Conservation (phyloP, 1,140 invertebrate species). For the Drosophila takahashii region DNA sequence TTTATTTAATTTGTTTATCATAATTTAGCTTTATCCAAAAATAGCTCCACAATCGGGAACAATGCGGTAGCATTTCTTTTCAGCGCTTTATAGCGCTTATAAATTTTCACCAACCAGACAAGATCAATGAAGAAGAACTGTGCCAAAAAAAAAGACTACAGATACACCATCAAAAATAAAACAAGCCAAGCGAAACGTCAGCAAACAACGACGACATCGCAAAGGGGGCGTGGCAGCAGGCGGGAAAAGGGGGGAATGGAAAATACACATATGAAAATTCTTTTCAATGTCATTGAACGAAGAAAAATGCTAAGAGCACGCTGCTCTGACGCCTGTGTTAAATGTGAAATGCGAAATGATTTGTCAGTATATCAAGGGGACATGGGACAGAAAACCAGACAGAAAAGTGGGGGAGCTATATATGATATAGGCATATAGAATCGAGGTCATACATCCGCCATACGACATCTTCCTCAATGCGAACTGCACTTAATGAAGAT, state of each 20-base stretch:
- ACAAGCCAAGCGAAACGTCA: slow-evolving; percentile 57
- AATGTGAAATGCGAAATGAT: slow-evolving; percentile 70
- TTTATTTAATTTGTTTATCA: slow-evolving; percentile 47
- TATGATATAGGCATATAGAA: slow-evolving; percentile 5
- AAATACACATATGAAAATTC: slow-evolving; percentile 58
- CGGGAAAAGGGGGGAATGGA: background rate
- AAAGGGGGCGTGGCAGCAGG: slow-evolving; percentile 13
- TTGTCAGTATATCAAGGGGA: slow-evolving; percentile 76
- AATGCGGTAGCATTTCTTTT: slow-evolving; percentile 37
- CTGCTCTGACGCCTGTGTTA: slow-evolving; percentile 16
- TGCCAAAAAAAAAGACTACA: slow-evolving; percentile 26
- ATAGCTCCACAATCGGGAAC: slow-evolving; percentile 55
- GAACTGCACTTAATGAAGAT: slow-evolving; percentile 65
- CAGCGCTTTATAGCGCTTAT: slow-evolving; percentile 54
- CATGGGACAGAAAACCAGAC: slow-evolving; percentile 47
- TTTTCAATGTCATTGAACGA: slow-evolving; percentile 82
- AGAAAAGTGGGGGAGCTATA: slow-evolving; percentile 3
- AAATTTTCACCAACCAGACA: slow-evolving; percentile 54
- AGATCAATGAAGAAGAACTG: slow-evolving; percentile 55
- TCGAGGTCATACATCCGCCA: slow-evolving; percentile 53
- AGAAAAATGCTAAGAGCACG: slow-evolving; percentile 67
- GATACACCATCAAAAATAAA: slow-evolving; percentile 25
- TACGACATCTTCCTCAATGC: slow-evolving; percentile 46
- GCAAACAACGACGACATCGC: slow-evolving; percentile 48
- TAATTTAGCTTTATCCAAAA: slow-evolving; percentile 33